These are phyloP conservation scores for Nasonia oneida DNA, from an alignment of 2,888 invertebrate genomes.

Conservation along the genomic window DNA sequence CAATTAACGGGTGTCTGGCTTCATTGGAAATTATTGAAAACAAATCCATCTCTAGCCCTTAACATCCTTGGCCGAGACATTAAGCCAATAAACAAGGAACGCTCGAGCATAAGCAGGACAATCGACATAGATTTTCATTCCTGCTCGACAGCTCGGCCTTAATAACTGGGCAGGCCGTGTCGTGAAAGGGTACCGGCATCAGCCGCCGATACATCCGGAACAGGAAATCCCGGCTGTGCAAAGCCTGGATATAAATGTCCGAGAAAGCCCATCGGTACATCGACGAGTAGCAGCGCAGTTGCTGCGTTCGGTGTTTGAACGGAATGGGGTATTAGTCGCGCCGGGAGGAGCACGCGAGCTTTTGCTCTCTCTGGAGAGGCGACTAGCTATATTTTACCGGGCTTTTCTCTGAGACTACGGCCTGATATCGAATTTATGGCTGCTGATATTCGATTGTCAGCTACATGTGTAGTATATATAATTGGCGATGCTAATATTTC, in stretches of 20 bases:
- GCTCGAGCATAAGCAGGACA: conserved; percentile 9
- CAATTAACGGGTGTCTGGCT: no score
- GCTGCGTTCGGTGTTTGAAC: not conserved
- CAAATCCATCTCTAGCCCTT: not conserved
- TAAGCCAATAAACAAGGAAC: conserved; percentile 11
- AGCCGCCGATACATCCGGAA: not conserved
- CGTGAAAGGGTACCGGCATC: not conserved
- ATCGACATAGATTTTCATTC: conserved; percentile 46
- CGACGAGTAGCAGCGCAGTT: not conserved
- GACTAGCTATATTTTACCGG: not conserved
- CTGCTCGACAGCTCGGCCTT: not conserved
- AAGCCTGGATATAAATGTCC: conserved; percentile 43
- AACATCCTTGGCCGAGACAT: not conserved
- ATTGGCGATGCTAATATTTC: no score
- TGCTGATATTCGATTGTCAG: not conserved
- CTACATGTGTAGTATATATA: not conserved
- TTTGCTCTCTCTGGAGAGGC: not conserved
- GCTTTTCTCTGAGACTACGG: not conserved
- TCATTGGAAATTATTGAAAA: not conserved
- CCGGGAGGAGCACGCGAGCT: not conserved
- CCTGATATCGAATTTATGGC: not conserved
- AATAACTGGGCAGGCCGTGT: not conserved
- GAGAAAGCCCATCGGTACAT: conserved; percentile 25
- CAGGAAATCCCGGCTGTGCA: not conserved
- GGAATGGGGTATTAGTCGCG: not conserved